Evolutionary conservation across 2,113 vertebrate species (phyloP).

Genomic region (Paradoxurus hermaphroditus): DNA sequence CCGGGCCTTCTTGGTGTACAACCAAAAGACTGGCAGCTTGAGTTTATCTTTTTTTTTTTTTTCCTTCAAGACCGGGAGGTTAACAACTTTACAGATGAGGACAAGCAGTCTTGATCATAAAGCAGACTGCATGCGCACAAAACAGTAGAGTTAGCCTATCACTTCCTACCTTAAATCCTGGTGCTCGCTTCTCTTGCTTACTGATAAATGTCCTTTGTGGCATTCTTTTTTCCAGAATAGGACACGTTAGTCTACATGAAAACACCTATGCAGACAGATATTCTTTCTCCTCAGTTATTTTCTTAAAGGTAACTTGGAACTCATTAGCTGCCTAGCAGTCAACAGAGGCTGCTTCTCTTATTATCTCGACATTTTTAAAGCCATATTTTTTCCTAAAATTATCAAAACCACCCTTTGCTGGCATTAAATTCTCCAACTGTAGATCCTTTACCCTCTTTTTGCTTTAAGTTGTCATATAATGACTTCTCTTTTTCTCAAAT

Average conservation of each 20-base stretch:
- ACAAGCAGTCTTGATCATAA: neutral
- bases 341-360: neutral
- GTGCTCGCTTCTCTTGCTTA: neutral
- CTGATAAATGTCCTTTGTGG: neutral
- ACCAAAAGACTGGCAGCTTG: neutral
- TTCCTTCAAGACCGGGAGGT: neutral
- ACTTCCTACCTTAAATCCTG: neutral
- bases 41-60: neutral
- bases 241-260: neutral
- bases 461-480: neutral
- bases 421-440: neutral
- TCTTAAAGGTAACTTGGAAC: neutral
- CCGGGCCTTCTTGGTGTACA: neutral
- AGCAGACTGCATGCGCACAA: neutral
- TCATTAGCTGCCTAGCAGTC: neutral
- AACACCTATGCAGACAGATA: neutral
- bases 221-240: neutral
- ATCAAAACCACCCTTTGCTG: neutral
- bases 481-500: neutral
- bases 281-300: neutral
- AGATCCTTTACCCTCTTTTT: neutral
- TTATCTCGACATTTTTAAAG: neutral
- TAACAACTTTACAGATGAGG: neutral
- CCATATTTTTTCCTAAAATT: neutral
- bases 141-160: neutral